Evolutionary conservation across 1,140 invertebrate species (phyloP).

Genomic region (Caenorhabditis elegans): DNA sequence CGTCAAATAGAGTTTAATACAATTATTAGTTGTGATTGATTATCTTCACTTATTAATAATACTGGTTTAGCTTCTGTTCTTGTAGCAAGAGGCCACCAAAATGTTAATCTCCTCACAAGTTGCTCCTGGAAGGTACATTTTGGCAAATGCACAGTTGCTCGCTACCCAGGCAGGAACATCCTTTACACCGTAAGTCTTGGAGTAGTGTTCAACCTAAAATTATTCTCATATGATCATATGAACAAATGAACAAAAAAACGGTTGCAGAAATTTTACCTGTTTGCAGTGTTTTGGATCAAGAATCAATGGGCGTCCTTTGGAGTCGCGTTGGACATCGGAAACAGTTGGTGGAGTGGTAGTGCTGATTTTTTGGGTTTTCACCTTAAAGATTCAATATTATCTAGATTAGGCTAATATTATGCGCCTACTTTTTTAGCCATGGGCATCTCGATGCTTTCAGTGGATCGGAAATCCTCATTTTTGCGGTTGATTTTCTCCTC

Average conservation of each 20-base stretch:
- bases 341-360: conserved; percentile 31
- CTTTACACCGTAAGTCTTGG: conserved; percentile 54
- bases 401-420: background rate
- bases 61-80: background rate
- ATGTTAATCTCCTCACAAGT: conserved; percentile 62
- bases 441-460: conserved; percentile 29
- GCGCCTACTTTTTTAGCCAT: background rate
- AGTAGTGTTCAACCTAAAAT: conserved; percentile 58
- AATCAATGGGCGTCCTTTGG: conserved; percentile 47
- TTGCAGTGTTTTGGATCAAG: conserved; percentile 56
- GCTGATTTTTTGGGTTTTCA: conserved; percentile 14
- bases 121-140: conserved; percentile 63
- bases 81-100: conserved; percentile 62
- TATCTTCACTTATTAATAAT: background rate
- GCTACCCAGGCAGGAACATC: conserved; percentile 56
- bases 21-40: conserved; percentile 10
- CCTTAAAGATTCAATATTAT: background rate
- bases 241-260: too few relatives aligned
- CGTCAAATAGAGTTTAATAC: conserved; percentile 28
- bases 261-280: conserved; percentile 44
- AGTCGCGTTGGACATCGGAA: conserved; percentile 29
- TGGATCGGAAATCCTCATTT: background rate
- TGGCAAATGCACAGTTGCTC: conserved; percentile 60
- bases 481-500: conserved; percentile 24
- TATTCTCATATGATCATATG: too few relatives aligned